Conservation (phyloP, 2,113 vertebrate species). For the Felis chaus region DNA sequence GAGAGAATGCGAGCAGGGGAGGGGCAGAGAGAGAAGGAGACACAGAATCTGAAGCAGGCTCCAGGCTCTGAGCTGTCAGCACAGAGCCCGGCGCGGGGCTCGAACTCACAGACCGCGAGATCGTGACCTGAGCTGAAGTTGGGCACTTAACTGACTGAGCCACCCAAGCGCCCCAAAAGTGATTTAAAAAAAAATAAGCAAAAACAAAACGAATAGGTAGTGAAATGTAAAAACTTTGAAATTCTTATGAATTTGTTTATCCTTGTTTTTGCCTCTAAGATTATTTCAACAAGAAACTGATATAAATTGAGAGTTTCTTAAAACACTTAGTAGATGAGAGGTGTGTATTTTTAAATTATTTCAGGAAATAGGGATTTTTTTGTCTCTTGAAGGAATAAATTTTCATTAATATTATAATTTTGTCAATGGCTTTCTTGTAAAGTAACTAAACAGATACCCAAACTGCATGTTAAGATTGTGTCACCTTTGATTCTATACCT, state of each 20-base stretch:
- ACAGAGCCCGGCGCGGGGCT: too few relatives aligned
- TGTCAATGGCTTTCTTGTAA: background rate
- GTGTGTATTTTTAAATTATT: background rate
- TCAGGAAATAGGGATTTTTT: background rate
- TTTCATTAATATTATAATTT: background rate
- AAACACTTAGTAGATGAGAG: background rate
- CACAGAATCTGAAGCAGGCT: too few relatives aligned
- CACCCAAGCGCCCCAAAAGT: too few relatives aligned
- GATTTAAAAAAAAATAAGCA: background rate
- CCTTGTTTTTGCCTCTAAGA: background rate
- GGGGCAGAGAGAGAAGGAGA: too few relatives aligned
- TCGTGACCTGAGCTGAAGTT: too few relatives aligned
- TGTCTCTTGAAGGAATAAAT: background rate
- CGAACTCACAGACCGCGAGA: too few relatives aligned
- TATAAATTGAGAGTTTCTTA: background rate
- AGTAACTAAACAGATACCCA: background rate
- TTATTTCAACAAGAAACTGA: conserved; percentile 2
- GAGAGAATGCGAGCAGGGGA: too few relatives aligned
- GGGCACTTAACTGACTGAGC: too few relatives aligned
- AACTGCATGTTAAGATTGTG: background rate
- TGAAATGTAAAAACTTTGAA: background rate
- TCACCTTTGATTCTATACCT: background rate
- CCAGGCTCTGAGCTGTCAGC: too few relatives aligned
- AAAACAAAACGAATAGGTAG: background rate
- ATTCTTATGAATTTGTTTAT: background rate